Base-by-base conservation (phyloP, 2,113 vertebrate species). In the Oceanites oceanicus region DNA sequence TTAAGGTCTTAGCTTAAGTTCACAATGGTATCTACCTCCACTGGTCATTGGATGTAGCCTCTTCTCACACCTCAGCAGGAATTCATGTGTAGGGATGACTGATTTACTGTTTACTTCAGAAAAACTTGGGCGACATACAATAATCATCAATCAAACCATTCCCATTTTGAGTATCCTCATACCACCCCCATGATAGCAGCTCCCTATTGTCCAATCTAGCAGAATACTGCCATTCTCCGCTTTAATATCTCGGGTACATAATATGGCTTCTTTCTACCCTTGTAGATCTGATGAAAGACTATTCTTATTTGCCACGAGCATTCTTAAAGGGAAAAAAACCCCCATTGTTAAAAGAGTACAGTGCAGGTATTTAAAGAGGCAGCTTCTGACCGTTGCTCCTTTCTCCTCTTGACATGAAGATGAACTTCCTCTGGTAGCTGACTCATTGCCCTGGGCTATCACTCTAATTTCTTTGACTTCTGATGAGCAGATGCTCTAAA, bases 401-500 rank as follows among this genome's bases (percentile, higher is more conserved):
- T 86, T 66, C 86, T 66, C 71, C 55, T 63, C 59, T 55, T 61
- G 65, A 30, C 82, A 34, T 11, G 4, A 36, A 72, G 65, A 88
- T 85, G 89, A 94, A 77, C 95, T 40, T 94, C 65, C 56, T 85
- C 76, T 50, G 73, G 44, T 74, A 86, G n/a, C 90, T 56, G 88
- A 40, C 93, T 74, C 75, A 55, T 47, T 94, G 94, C 88, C 91
- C 73, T 45, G 88, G 79, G 95, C 92, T 67, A 20, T 56, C 30
- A 1, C 83, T 58, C 20, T 32, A 16, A 70, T 95, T 87, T 47
- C 94, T 81, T 83, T 89, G 70, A 79, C 73, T 89, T 61, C 86
- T 90, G 94, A 82, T 26, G 73, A 94, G 91, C 86, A 91, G 79
- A 59, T 56, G 66, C 92, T 96, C 91, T 50, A 62, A 95, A 92